Base-by-base conservation (phyloP, 2,113 vertebrate genomes). In the Formicarius rufipectus region DNA sequence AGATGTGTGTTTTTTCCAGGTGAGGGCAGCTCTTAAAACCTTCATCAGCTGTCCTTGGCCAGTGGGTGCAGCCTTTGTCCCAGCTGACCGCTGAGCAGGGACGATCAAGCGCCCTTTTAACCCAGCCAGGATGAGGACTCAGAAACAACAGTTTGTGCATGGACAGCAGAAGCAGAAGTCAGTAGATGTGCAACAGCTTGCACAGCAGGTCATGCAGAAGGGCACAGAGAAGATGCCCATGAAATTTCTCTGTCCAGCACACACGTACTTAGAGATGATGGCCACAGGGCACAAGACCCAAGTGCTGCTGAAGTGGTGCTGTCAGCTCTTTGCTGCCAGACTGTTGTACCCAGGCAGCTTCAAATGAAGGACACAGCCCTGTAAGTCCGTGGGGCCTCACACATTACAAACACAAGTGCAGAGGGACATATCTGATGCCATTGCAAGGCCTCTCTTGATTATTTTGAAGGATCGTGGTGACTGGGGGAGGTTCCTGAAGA, bases 221-320 rank as follows among this genome's bases (percentile, higher is more conserved):
- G 33, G 13, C 33, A 24, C 40, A 37, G 31, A 44, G 63, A 81
- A 72, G 84, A 44, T 13, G 23, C 6, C 75, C 62, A 21, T 33
- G 56, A 39, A 62, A 21, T 44, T 84, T 19, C 22, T 47, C 18
- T 72, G 47, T 28, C 27, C 53, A 59, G 13, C 33, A 7, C 64
- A 37, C 4, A 0, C 30, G 0, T 9, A 5, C 52, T 63, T 33
- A 9, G 49, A 68, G 31, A 14, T 31, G 47, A n/a, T 47, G 25
- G 4, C 28, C 66, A 39, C 37, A 53, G 81, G 31, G 15, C 27
- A 10, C 15, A 74, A 37, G 37, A 84, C 22, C 18, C 30, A 49
- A 8, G 18, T 0, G 0, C 68, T 55, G 2, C 27, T 31, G 59
- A 47, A 60, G 59, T 64, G 72, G 25, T 40, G 20, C 16, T 30